Evolutionary conservation across 2,888 invertebrate species (phyloP).

Genomic region (Ctenicera cuprea): DNA sequence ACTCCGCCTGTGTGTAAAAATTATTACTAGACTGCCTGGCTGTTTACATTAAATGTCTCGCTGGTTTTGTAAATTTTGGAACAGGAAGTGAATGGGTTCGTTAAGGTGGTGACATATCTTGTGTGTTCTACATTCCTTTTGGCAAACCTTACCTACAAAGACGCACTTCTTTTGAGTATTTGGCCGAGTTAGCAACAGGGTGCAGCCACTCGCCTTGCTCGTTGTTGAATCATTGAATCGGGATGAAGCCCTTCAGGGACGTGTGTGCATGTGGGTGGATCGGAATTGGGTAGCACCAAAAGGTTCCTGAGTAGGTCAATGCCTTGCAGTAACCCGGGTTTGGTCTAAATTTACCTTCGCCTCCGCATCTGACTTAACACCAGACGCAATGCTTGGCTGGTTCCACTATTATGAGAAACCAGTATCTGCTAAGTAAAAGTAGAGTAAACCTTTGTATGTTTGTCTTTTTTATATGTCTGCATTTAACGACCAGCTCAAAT

Average conservation of each 20-base stretch:
- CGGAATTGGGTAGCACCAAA: constrained; percentile 31
- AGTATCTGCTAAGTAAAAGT: constrained; percentile 50
- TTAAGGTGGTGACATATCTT: too few species aligned
- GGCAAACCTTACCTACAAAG: too few species aligned
- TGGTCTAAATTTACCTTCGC: constrained; percentile 54
- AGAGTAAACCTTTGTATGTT: constrained; percentile 41
- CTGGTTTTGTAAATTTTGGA: too few species aligned
- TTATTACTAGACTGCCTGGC: too few species aligned
- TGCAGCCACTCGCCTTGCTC: neutral
- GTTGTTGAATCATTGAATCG: neutral
- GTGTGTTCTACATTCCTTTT: too few species aligned
- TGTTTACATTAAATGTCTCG: too few species aligned
- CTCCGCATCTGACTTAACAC: constrained; percentile 52
- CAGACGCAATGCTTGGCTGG: constrained; percentile 54
- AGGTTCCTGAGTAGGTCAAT: constrained; percentile 50
- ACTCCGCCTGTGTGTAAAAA: too few species aligned
- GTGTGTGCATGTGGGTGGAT: constrained; percentile 12
- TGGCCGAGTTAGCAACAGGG: neutral
- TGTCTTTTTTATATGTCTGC: constrained; percentile 33
- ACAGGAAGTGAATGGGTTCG: too few species aligned
- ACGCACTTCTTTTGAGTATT: neutral
- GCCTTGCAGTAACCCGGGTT: constrained; percentile 52
- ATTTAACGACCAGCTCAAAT: constrained; percentile 15
- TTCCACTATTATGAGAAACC: constrained; percentile 52
- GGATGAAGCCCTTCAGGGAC: constrained; percentile 26